Base-by-base conservation (phyloP, 2,888 invertebrate species). In the Macaria notata region DNA sequence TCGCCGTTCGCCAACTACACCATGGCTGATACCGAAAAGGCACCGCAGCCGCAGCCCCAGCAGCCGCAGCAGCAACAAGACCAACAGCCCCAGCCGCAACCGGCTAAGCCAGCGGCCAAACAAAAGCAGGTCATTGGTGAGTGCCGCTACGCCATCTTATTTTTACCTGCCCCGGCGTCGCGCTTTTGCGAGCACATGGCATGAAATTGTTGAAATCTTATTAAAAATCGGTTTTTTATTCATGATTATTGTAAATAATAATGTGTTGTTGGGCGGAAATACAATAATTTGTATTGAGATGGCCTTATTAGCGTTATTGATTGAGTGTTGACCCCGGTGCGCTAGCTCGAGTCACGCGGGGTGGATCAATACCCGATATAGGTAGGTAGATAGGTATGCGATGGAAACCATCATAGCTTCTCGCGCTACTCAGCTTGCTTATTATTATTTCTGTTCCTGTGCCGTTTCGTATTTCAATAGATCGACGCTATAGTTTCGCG, bases 1-100 rank as follows among this genome's bases (percentile, higher is more conserved):
- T 94, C 94, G 94, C 94, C 94, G 93, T 93, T 93, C 93, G 93
- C 93, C 93, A 94, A 94, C 93, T 94, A 94, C 95, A 95, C 94
- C 95, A 98, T 98, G 98, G 97, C 97, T 96, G 98, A 98, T 96
- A 95, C 97, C 94, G 97, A 96, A 93, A 95, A 95, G 93, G 94
- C 94, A 93, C 94, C 95, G 94, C 92, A 94, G 93, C 88, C 94
- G 93, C 93, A 93, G 87, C 91, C 88, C 77, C 90, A 91, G 79
- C 91, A 83, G 76, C 84, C 95, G 92, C 94, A 94, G 93, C 94
- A 94, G 72, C 84, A 95, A 92, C 94, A 94, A 92, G 94, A 94
- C 92, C 84, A 81, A 72, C 80, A 94, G 89, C 76, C 93, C 88
- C 92, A 89, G 83, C 86, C 92, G 90, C 92, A 88, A 86, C 92